Base-by-base conservation (phyloP, 2,888 invertebrate genomes). In the Mimachlamys varia region DNA sequence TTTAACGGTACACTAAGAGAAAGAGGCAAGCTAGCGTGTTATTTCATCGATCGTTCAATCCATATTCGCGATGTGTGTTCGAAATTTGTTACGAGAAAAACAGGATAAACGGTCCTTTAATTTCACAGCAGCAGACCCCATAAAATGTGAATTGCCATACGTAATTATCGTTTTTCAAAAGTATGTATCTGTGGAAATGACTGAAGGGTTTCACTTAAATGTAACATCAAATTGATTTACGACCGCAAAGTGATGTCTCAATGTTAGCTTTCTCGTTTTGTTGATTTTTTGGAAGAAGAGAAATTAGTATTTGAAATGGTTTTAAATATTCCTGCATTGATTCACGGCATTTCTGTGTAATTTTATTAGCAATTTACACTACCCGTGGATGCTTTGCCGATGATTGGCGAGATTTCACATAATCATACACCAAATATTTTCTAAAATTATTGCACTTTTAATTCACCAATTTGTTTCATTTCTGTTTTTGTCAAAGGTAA, bases 121-220 rank as follows among this genome's bases (percentile, higher is more conserved):
- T 44, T 44, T 76, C 15, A 33, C 33, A 76, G 27, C 17, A 22
- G 12, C 15, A 27, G 27, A 33, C 33, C 1, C 76, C 0, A 76
- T 76, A 19, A 33, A 76, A 33, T 33, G 76, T 76, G 27, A 33
- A 22, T 33, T 76, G 33, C 27, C 33, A 33, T 76, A 27, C 13
- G 33, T 76, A 76, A 33, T 76, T 12, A 76, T 76, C 76, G 27
- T 76, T 76, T 76, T 76, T 76, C 76, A 76, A 76, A 76, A 76
- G 19, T 76, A 76, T 76, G 33, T 33, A 33, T 76, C 7, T 33
- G 27, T 33, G 10, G 33, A 76, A 76, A 76, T 17, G 27, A 33
- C 76, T 76, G 33, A 22, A 76, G 33, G 12, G 76, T 76, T 33
- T 17, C 76, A 76, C 76, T 33, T 33, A 12, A 15, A 15, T 76